Conservation (phyloP, 2,888 invertebrate genomes). For the Tipula lateralis region DNA sequence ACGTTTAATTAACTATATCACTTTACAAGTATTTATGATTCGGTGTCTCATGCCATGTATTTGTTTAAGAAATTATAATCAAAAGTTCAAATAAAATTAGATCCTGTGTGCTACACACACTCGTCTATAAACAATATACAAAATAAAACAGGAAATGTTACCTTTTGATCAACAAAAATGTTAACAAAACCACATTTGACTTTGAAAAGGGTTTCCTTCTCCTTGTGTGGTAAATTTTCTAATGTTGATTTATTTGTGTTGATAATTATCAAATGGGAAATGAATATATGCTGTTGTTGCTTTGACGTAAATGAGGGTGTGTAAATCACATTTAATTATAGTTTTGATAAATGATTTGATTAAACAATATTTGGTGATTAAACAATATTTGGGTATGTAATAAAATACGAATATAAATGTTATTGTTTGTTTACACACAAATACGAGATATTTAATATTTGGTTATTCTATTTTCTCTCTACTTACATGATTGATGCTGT, state of each 20-base stretch:
- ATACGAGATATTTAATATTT: not conserved
- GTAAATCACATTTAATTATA: not conserved
- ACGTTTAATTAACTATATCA: not conserved
- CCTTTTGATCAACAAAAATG: not conserved
- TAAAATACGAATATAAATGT: not conserved
- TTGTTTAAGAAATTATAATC: not conserved
- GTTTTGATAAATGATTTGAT: constrained; percentile 11
- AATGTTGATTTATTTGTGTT: not conserved
- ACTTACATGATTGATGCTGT: too few relatives aligned
- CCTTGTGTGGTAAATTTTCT: not conserved
- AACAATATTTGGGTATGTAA: not conserved
- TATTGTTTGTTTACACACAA: not conserved
- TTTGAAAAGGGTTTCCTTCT: constrained; percentile 11
- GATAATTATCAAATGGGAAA: not conserved
- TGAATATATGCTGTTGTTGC: not conserved
- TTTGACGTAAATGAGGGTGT: not conserved
- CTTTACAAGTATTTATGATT: constrained; percentile 24
- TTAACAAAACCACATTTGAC: not conserved
- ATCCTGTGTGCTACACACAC: not conserved
- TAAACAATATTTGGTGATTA: not conserved
- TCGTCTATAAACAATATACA: not conserved
- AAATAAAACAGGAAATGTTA: not conserved
- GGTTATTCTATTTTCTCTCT: too few relatives aligned
- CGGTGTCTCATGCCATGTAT: not conserved
- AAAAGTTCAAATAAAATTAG: not conserved